Evolutionary conservation across 2,113 vertebrate genomes (phyloP).

Genomic region (Oreochromis spilurus): DNA sequence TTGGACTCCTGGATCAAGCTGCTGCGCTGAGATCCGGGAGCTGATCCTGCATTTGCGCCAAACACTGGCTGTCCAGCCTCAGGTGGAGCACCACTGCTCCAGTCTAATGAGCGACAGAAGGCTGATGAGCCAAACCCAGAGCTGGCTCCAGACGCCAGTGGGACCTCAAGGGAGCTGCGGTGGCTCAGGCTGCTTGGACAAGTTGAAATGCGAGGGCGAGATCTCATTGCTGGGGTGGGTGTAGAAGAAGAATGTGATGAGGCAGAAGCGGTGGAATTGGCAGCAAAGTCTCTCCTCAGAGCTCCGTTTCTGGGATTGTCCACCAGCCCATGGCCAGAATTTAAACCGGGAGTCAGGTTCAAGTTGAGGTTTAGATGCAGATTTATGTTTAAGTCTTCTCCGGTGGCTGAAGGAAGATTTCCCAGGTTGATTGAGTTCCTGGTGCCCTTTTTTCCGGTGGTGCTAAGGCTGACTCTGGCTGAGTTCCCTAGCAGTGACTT

Average conservation of each 20-base stretch:
- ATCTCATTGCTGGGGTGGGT: conserved; percentile 66
- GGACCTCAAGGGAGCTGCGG: conserved; percentile 74
- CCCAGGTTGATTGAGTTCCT: conserved; percentile 79
- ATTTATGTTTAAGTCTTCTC: conserved; percentile 75
- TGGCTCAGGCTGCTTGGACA: conserved; percentile 72
- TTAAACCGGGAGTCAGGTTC: conserved; percentile 67
- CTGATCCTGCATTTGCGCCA: conserved; percentile 31
- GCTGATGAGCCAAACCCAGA: conserved; percentile 54
- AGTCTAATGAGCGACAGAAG: conserved; percentile 72
- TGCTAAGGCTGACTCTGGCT: conserved; percentile 66
- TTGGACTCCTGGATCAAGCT: conserved; percentile 56
- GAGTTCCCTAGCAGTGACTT: conserved; percentile 74
- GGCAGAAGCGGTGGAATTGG: conserved; percentile 50
- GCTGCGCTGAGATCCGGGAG: conserved; percentile 60
- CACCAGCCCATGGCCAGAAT: conserved; percentile 39
- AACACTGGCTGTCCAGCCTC: conserved; percentile 31
- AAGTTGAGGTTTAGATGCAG: conserved; percentile 75
- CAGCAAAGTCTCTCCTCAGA: conserved; percentile 35
- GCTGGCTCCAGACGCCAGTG: conserved; percentile 25
- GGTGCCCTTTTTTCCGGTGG: conserved; percentile 65
- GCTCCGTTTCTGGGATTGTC: conserved; percentile 60
- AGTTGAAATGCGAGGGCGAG: conserved; percentile 77
- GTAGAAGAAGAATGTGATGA: conserved; percentile 51
- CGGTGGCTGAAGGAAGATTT: conserved; percentile 75
- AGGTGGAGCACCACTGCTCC: conserved; percentile 55